A percentile compares a stretch with the other conserved stretches of the same genome.
phyloP scores from a whole-genome alignment of 2,888 invertebrate genomes.

The Drosophila macrothrix region DNA sequence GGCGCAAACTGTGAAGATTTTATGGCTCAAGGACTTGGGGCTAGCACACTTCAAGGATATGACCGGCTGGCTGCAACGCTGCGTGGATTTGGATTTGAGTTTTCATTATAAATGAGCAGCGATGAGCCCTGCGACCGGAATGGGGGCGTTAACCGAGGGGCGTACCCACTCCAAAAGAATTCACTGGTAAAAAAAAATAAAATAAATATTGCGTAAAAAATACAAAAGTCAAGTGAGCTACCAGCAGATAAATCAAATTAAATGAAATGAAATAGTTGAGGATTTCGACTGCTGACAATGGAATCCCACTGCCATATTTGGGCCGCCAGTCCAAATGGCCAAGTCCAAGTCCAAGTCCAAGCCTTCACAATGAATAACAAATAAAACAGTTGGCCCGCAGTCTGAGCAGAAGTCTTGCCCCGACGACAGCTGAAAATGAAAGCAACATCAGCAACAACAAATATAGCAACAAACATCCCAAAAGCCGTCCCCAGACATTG shows the following conservation, averaged over 20 bases:
- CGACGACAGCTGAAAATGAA: slow-evolving; percentile 50
- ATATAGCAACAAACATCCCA: slow-evolving; percentile 12
- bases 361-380: slow-evolving; percentile 57
- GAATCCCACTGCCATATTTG: slow-evolving; percentile 54
- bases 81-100: slow-evolving; percentile 67
- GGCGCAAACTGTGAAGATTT: slow-evolving; percentile 55
- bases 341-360: slow-evolving; percentile 23
- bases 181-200: slow-evolving; percentile 9
- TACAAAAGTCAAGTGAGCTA: slow-evolving; percentile 42
- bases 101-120: slow-evolving; percentile 67
- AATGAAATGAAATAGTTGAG: slow-evolving; percentile 80
- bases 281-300: slow-evolving; percentile 61
- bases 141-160: slow-evolving; percentile 59
- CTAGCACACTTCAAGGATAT: slow-evolving; percentile 59
- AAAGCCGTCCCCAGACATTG: slow-evolving; percentile 57
- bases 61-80: slow-evolving; percentile 33
- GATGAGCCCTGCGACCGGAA: slow-evolving; percentile 32
- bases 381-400: slow-evolving; percentile 40
- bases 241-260: slow-evolving; percentile 79
- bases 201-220: slow-evolving; percentile 43
- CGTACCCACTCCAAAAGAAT: slow-evolving; percentile 39
- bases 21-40: slow-evolving; percentile 76
- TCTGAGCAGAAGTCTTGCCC: slow-evolving; percentile 9
- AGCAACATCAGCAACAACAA: slow-evolving; percentile 40
- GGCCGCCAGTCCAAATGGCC: slow-evolving; percentile 28